Base-by-base conservation (phyloP, 2,888 invertebrate genomes). In the Drosophila kanekoi region DNA sequence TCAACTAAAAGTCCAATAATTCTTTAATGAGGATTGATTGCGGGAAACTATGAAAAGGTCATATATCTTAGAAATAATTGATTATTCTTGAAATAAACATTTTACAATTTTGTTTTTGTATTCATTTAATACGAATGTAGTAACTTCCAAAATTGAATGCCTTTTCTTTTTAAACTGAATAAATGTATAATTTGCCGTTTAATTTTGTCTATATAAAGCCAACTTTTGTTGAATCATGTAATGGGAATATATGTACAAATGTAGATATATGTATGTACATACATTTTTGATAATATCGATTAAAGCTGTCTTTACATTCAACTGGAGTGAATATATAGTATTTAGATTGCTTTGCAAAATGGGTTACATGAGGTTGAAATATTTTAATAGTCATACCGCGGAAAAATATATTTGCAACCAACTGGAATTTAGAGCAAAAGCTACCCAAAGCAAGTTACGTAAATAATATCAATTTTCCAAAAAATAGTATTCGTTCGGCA, bases 391-490 rank as follows among this genome's bases (percentile, higher is more conserved):
- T 23, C 23, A 23, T 23, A 23, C 6, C 2, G 28, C 8, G 8
- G 28, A 8, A 8, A 2, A 8, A 2, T 28, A 28, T 28, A 37
- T 13, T 16, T 4, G 32, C 6, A 14, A 16, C 4, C 32, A 18
- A 16, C 16, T 40, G 14, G 40, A 9, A 37, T 16, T 28, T 8
- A 13, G 16, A 14, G n/a, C 0, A 10, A 18, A n/a, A 40, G n/a
- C 3, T n/a, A 33, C 14, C 5, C n/a, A n/a, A 23, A 43, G 73
- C 43, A 65, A n/a, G 49, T 49, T 8, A 32, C 69, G 49, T n/a
- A 8, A 18, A 8, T 28, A 47, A 45, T 9, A 35, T 18, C 43
- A 33, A 41, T 43, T 45, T 48, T 16, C 9, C 28, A 44, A 47
- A 33, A 41, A 8, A 47, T 18, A 18, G 62, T 11, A 45, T 41